Evolutionary conservation across 2,888 invertebrate genomes (phyloP), one percentile per base, ranked within the genome.

Genomic region (Drosophila anceps): DNA sequence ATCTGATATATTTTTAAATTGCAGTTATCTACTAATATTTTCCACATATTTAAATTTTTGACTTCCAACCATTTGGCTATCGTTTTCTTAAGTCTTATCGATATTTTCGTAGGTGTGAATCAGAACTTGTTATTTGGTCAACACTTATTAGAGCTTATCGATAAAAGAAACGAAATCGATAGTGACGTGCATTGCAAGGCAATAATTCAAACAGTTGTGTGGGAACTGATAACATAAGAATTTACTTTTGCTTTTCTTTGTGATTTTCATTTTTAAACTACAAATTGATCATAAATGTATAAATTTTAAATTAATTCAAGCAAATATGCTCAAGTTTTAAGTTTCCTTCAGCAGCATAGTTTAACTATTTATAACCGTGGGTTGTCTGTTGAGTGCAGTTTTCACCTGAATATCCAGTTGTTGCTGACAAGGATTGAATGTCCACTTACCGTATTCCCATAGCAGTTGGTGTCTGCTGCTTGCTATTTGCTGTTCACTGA

Each of bases 401-500:
- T 51, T 35, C 35, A 10, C 39, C 5, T 18, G 31, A 20, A 50
- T 33, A 41, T 20, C 13, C 50, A 53, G 13, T 46, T 15, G 18
- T n/a, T 20, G 15, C 51, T 73, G 18, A n/a, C 12, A 15, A 59
- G 62, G 71, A 79, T 75, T 27, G 46, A 9, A 0, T 31, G 15
- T 2, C 12, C 27, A 59, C 79, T 65, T 69, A 87, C 86, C 89
- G 90, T 57, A 87, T 71, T 15, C 89, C 87, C 87, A 87, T 87
- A 55, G 41, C 27, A 27, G 44, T 41, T 60, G 44, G 9, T 20
- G 9, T 24, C 15, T 29, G 31, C 29, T 18, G 10, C 24, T 24
- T 1, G 4, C 15, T 44, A 4, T 50, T 29, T 4, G 50, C 50
- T 33, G 31, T 50, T 29, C 2, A 33, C 50, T 33, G 31, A 33